A percentile compares a stretch with the other conserved stretches of the same genome.
phyloP scores from a whole-genome alignment of 1,140 invertebrate genomes.

The Macrosteles quadrilineatus region DNA sequence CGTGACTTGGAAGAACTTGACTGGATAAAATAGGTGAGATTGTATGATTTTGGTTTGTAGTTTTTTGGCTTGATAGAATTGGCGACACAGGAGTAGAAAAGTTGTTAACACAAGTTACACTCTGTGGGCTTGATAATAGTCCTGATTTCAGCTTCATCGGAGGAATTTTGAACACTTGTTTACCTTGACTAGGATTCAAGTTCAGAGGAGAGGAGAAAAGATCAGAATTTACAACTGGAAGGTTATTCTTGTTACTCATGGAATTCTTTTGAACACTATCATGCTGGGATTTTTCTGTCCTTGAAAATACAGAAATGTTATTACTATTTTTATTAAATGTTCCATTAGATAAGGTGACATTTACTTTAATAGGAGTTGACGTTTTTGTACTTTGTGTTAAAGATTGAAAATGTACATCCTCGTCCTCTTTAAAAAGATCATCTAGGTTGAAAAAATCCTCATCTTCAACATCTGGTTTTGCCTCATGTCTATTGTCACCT shows the following conservation, averaged over 20 bases:
- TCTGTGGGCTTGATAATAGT: not conserved
- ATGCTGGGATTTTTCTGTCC: no score
- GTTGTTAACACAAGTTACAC: not conserved
- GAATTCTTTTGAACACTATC: no score
- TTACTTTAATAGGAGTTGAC: not conserved
- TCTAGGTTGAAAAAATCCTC: conserved; percentile 32
- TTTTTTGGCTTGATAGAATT: not conserved
- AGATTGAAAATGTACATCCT: not conserved
- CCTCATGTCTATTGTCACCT: no score
- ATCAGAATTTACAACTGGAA: no score
- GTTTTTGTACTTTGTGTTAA: not conserved
- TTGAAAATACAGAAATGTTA: no score
- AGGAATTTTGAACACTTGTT: not conserved
- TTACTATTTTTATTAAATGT: no score
- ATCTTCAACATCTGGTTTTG: not conserved
- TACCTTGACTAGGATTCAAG: not conserved
- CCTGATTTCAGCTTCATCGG: not conserved
- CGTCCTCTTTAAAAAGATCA: conserved; percentile 33
- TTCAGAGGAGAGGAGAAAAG: not conserved
- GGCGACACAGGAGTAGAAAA: not conserved
- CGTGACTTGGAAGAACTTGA: no score
- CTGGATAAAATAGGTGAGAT: no score
- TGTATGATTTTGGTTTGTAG: no score
- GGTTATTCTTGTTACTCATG: no score
- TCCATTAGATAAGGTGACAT: not conserved